Conservation (phyloP, 2,888 invertebrate genomes). For the Mimachlamys varia region DNA sequence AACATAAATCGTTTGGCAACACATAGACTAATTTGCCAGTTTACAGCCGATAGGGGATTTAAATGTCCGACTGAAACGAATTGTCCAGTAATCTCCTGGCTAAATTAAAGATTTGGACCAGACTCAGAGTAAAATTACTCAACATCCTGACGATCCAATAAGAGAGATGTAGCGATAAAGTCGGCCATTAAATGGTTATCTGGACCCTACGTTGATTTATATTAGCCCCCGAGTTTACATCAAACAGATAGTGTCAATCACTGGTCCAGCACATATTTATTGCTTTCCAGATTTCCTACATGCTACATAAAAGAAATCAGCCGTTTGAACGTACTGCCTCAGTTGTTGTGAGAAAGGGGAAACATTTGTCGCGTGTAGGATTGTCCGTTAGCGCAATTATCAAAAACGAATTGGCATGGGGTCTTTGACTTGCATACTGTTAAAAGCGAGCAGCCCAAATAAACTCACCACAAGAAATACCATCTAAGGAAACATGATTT, state of each 20-base stretch:
- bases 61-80: slow-evolving; percentile 26
- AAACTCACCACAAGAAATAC: no score
- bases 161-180: slow-evolving; percentile 4
- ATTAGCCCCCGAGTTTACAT: slow-evolving; percentile 32
- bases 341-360: not conserved
- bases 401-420: no score
- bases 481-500: no score
- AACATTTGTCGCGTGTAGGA: not conserved
- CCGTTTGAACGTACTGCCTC: not conserved
- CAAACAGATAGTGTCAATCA: slow-evolving; percentile 34
- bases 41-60: slow-evolving; percentile 27
- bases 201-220: slow-evolving; percentile 26
- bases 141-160: not conserved
- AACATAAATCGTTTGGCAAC: not conserved
- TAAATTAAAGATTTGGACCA: slow-evolving; percentile 22
- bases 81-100: not conserved
- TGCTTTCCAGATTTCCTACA: slow-evolving; percentile 1
- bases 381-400: no score
- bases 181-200: slow-evolving; percentile 29
- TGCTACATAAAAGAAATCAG: not conserved
- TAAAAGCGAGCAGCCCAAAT: no score
- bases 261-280: not conserved
- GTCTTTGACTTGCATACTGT: no score
- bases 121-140: slow-evolving; percentile 15
- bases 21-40: slow-evolving; percentile 36